phyloP scores from a whole-genome alignment of 2,888 invertebrate genomes.

The Atrina japonica region DNA sequence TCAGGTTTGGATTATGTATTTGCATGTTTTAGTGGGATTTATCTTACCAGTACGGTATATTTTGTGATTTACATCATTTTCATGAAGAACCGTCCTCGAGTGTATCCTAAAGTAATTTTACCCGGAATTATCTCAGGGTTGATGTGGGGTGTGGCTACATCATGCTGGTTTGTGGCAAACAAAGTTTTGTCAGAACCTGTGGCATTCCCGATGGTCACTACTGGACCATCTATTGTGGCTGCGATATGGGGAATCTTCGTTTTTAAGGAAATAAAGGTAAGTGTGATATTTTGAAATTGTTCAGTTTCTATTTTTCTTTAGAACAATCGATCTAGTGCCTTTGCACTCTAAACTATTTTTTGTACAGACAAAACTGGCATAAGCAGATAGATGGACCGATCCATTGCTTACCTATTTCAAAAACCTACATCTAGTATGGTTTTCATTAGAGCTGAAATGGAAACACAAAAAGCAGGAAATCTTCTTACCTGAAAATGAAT shows the following conservation, averaged over 20 bases:
- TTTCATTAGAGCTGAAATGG: no score
- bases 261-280: constrained; percentile 81
- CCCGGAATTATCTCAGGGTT: constrained; percentile 81
- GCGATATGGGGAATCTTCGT: constrained; percentile 81
- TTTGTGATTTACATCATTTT: constrained; percentile 79
- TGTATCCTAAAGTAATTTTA: constrained; percentile 80
- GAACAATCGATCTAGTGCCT: no score
- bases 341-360: no score
- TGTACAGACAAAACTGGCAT: no score
- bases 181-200: constrained; percentile 81
- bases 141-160: constrained; percentile 82
- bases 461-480: no score
- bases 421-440: no score
- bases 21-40: constrained; percentile 81
- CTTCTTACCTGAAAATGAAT: no score
- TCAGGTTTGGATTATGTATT: constrained; percentile 81
- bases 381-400: no score
- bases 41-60: constrained; percentile 78
- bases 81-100: constrained; percentile 78
- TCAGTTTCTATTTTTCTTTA: no score
- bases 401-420: no score
- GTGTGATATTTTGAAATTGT: constrained; percentile 18
- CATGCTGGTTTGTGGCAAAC: constrained; percentile 82
- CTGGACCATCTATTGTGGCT: constrained; percentile 81
- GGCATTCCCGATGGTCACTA: constrained; percentile 82